These are phyloP conservation scores for Nylanderia fulva DNA, from an alignment of 1,140 invertebrate species.

Conservation along the genomic window DNA sequence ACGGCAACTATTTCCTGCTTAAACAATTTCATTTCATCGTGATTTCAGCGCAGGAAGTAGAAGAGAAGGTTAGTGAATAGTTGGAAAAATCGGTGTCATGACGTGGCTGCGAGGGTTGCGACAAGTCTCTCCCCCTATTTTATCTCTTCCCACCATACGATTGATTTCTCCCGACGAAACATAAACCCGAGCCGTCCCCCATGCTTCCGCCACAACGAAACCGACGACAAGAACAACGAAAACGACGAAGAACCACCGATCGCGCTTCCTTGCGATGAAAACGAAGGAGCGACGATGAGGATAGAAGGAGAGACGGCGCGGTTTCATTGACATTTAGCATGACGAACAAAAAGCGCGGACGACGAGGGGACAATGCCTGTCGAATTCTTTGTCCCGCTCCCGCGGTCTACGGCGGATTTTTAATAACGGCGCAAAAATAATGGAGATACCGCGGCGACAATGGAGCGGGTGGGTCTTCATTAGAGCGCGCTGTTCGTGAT, in stretches of 20 bases:
- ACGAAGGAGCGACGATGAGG: constrained; percentile 8
- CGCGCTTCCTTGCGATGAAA: background rate
- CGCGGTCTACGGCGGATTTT: constrained; percentile 75
- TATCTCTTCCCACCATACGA: constrained; percentile 15
- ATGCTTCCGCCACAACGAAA: constrained; percentile 29
- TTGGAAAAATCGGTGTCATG: constrained; percentile 66
- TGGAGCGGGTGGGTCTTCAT: constrained; percentile 75
- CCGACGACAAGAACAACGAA: constrained; percentile 41
- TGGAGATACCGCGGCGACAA: constrained; percentile 76
- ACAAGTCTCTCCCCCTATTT: background rate
- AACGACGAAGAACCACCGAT: constrained; percentile 56
- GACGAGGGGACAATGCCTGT: constrained; percentile 79
- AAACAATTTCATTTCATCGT: constrained; percentile 54
- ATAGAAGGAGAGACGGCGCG: constrained; percentile 33
- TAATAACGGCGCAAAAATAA: constrained; percentile 82
- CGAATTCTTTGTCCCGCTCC: constrained; percentile 78
- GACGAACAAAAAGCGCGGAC: constrained; percentile 76
- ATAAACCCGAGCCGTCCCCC: constrained; percentile 37
- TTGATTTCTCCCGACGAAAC: constrained; percentile 66
- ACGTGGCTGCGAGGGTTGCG: constrained; percentile 32
- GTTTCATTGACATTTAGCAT: constrained; percentile 80
- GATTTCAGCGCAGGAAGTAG: background rate
- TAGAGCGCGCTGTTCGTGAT: constrained; percentile 76
- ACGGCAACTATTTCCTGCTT: constrained; percentile 28
- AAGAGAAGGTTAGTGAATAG: constrained; percentile 43